Evolutionary conservation across 2,113 vertebrate genomes (phyloP), one percentile per base, ranked within the genome.

Genomic region (Malaclemys terrapin): DNA sequence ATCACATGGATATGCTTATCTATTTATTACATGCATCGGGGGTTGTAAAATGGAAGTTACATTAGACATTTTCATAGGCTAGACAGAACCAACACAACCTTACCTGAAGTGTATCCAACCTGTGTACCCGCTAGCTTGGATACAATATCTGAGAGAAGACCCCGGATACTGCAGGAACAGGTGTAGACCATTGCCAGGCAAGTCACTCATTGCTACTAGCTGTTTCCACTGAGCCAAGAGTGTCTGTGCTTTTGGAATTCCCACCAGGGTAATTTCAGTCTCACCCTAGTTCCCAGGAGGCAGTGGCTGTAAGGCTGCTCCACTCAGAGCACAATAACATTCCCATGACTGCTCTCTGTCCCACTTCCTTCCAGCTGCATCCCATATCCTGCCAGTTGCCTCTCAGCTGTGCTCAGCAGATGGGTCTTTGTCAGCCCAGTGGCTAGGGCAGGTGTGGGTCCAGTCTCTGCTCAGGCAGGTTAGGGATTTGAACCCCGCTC

Each of bases 101-200:
- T 27, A 78, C 22, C 25, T 25, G 42, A 47, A 78, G 42, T 16
- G 24, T 29, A 78, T 47, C 75, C 25, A 38, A 38, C 65, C 65
- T 38, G n/a, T 3, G 65, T 22, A 20, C 16, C 35, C 8, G 8
- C 84, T n/a, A 81, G 42, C 49, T 53, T 52, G 95, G 91, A 93
- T 85, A 89, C n/a, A 94, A 92, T 62, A 93, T 8, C 87, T 82
- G 91, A 81, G 65, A 52, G 92, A 88, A 95, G 93, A 91, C 53
- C 35, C 85, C 65, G n/a, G 62, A 29, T 27, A 83, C 62, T 53
- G 50, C 53, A 85, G 87, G 80, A 95, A 92, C 27, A 80, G 4
- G 2, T 0, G 22, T 86, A 89, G 93, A 75, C 93, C 95, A 96
- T 47, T 52, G 50, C 11, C 65, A 90, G 65, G 54, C 90, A 14